These are phyloP conservation scores for Lamprotornis superbus DNA, from an alignment of 2,113 vertebrate genomes.

Conservation along the genomic window DNA sequence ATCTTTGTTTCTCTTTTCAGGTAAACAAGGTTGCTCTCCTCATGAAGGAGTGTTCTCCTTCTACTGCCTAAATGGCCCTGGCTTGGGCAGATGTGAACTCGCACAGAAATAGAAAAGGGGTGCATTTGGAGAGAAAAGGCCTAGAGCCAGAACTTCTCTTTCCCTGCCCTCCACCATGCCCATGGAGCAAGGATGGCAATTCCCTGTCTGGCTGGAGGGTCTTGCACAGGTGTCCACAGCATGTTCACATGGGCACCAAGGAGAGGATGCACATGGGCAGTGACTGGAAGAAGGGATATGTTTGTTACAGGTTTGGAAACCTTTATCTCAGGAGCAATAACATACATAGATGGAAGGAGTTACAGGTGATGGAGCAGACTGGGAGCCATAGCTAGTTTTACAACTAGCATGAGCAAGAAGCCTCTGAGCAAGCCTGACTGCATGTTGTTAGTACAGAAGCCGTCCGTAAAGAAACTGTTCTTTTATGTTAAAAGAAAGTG, in stretches of 20 bases:
- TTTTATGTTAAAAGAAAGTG: neutral
- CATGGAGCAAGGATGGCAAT: accelerated
- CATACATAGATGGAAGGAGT: accelerated
- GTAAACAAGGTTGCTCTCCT: neutral
- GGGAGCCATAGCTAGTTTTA: neutral
- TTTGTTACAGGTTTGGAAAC: neutral
- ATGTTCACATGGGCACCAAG: neutral
- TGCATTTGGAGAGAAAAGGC: neutral
- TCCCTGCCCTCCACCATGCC: neutral
- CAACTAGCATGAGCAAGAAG: neutral
- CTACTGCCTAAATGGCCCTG: neutral
- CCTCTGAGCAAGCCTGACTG: neutral
- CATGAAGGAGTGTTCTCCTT: neutral
- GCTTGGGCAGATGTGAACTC: neutral
- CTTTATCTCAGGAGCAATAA: neutral
- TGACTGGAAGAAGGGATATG: neutral
- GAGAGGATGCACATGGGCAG: neutral
- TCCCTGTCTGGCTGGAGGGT: neutral
- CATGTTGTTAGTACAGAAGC: neutral
- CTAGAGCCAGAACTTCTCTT: neutral
- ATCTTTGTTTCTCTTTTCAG: neutral
- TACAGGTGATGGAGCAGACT: neutral
- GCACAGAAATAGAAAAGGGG: neutral
- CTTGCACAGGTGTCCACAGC: accelerated
- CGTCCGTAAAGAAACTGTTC: neutral